Conservation (phyloP, 2,113 vertebrate genomes). For the Phaethornis superciliosus region DNA sequence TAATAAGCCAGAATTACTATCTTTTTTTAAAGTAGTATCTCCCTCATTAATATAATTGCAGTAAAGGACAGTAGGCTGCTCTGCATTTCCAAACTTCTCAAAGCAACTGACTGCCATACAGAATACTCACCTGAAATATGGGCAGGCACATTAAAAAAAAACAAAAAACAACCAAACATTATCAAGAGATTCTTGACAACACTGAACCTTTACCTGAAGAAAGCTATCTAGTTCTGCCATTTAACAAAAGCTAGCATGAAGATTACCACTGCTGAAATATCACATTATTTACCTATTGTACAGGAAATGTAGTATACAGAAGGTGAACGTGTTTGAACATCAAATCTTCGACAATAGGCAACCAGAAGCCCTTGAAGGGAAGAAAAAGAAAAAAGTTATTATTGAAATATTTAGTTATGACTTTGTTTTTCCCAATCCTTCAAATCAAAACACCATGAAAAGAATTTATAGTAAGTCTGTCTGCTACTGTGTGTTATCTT, state of each 20-base stretch:
- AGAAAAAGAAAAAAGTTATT: not conserved
- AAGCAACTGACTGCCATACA: not conserved
- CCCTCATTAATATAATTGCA: not conserved
- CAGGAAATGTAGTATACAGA: slow-evolving; percentile 89
- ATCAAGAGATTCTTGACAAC: not conserved
- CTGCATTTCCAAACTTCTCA: not conserved
- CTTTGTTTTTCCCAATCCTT: not conserved
- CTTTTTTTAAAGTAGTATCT: not conserved
- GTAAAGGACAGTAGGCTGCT: not conserved
- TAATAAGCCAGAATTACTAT: not conserved
- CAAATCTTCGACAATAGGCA: slow-evolving; percentile 95
- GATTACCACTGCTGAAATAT: not conserved
- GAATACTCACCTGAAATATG: not conserved
- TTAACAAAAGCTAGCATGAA: not conserved
- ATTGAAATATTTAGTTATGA: not conserved
- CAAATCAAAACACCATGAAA: not conserved
- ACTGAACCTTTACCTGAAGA: not conserved
- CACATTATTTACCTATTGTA: slow-evolving; percentile 81
- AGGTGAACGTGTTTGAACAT: slow-evolving; percentile 85
- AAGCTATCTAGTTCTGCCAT: not conserved
- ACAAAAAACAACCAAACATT: not conserved
- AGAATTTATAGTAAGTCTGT: not conserved
- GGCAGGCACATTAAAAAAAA: not conserved
- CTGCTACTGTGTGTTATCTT: not conserved
- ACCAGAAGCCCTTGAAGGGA: slow-evolving; percentile 86